phyloP scores from a whole-genome alignment of 1,140 invertebrate genomes.

The Nixonia krombeini region DNA sequence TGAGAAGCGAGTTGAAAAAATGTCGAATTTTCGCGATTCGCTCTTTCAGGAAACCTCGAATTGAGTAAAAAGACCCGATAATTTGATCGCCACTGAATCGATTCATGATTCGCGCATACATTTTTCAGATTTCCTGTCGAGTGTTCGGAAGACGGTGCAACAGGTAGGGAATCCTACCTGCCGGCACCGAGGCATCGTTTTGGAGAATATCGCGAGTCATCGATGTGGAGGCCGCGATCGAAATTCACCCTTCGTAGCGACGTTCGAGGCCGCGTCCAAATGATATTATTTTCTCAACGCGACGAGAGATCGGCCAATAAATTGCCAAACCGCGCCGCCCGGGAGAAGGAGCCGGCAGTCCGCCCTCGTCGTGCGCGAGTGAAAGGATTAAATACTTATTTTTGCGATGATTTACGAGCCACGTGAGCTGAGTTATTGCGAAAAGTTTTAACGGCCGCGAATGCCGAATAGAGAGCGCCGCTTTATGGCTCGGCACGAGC shows the following conservation, averaged over 20 bases:
- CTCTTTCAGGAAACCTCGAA: too few relatives aligned
- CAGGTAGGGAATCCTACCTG: constrained; percentile 60
- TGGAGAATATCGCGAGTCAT: too few relatives aligned
- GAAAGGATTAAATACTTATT: constrained; percentile 57
- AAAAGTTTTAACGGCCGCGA: constrained; percentile 56
- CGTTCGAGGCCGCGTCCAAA: constrained; percentile 33
- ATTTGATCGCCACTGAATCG: too few relatives aligned
- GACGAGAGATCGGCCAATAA: constrained; percentile 31
- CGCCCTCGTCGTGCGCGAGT: constrained; percentile 22
- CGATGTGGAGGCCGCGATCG: constrained; percentile 56
- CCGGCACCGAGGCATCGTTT: too few relatives aligned
- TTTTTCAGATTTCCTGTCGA: constrained; percentile 39
- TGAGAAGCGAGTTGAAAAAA: too few relatives aligned
- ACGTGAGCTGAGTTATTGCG: constrained; percentile 48
- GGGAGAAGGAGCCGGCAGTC: constrained; percentile 17
- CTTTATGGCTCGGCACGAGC: constrained; percentile 44
- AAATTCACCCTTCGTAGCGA: constrained; percentile 47
- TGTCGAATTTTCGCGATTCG: too few relatives aligned
- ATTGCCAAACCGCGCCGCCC: constrained; percentile 12
- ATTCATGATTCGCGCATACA: too few relatives aligned
- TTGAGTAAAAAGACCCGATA: too few relatives aligned
- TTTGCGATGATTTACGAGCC: constrained; percentile 53
- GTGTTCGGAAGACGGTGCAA: constrained; percentile 56
- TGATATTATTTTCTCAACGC: constrained; percentile 44
- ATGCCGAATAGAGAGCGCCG: constrained; percentile 48